Base-by-base conservation (phyloP, 2,113 vertebrate genomes). In the Psittacula cyanocephala region DNA sequence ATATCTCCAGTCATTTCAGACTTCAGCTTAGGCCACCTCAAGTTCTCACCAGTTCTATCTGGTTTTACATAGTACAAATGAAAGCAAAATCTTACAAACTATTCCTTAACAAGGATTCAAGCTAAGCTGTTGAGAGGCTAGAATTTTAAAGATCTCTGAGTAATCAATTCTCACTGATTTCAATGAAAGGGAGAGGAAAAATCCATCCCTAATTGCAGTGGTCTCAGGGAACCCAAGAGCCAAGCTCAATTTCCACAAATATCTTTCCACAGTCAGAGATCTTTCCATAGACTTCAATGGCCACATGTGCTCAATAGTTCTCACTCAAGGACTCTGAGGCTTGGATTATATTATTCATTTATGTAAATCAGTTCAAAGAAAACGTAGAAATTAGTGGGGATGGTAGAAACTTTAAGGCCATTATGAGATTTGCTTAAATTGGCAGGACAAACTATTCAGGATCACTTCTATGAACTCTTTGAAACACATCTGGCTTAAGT, bases 301-400 rank as follows among this genome's bases (percentile, higher is more conserved):
- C 37, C 76, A 82, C 68, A 83, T 91, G 68, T 91, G 89, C 71
- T 94, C 84, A 86, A 80, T 35, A 94, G 59, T 89, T 96, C 37
- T 94, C 53, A 88, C 64, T 91, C 55, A 94, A 82, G 33, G 43
- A 77, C 57, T 95, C 71, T 43, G 31, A 76, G 37, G 9, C 37
- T 91, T 50, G 43, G 23, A 67, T 95, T 94, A 70, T 86, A 77
- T 43, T 89, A 91, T 92, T 69, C 60, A 79, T 84, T 93, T 83
- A 88, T 70, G 68, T 91, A 96, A 92, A 95, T 91, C 37, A 70
- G 59, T 78, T 96, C 91, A 94, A 96, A 89, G 82, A 95, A 94
- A 95, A 91, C 22, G 29, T 12, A 68, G 49, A 93, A 91, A 92
- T 89, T 89, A 94, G 71, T 75, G 12, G 35, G 44, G 22, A 69